Conservation (phyloP, 2,113 vertebrate species). For the Prunella fulvescens region DNA sequence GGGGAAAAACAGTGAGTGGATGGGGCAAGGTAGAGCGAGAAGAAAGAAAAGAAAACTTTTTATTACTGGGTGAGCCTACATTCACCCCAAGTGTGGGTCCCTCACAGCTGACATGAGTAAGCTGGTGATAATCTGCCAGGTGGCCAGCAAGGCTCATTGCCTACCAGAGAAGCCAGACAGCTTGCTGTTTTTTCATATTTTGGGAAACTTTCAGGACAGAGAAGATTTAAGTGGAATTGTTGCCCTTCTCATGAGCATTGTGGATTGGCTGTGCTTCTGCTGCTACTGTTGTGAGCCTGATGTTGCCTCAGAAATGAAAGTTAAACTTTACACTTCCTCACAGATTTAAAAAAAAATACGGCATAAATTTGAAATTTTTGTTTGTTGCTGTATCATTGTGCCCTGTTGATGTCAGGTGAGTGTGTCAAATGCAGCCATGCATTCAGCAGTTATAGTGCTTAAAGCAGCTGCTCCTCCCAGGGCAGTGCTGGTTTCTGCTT, state of each 20-base stretch:
- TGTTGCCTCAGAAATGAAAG: neutral
- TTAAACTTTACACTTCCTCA: neutral
- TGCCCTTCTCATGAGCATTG: accelerated
- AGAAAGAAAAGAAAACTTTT: neutral
- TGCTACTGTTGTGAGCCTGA: neutral
- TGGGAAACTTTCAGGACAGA: neutral
- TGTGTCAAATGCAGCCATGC: neutral
- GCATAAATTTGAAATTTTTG: neutral
- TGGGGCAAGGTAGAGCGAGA: accelerated
- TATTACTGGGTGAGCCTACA: neutral
- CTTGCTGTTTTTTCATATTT: neutral
- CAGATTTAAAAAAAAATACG: neutral
- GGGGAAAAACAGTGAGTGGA: neutral
- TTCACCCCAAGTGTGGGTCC: neutral
- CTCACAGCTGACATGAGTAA: neutral
- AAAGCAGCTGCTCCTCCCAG: neutral
- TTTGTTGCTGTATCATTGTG: neutral
- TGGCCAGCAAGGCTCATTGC: neutral
- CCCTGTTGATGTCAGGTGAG: neutral
- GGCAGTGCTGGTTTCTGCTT: neutral
- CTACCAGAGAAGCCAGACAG: neutral
- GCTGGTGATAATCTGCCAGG: neutral
- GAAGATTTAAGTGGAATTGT: neutral
- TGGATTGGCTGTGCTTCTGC: neutral
- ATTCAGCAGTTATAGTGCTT: neutral